A percentile compares a stretch with the other conserved stretches of the same genome.
phyloP scores from a whole-genome alignment of 2,797 vertebrate species.

The Cirrhinus mrigala region DNA sequence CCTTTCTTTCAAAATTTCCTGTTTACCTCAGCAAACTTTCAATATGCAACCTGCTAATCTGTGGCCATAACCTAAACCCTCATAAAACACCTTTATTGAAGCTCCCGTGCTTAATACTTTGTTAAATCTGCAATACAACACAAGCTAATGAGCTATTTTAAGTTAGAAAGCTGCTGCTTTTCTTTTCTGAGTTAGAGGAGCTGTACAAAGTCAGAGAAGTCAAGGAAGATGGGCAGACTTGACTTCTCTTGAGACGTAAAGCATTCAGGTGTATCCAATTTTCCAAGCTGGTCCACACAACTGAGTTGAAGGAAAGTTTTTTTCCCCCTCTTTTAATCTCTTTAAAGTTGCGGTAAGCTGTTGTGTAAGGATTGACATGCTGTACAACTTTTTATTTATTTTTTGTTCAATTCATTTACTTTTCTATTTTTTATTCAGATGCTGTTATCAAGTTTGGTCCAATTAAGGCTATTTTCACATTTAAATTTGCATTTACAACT shows the following conservation, averaged over 20 bases:
- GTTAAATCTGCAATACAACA: background rate
- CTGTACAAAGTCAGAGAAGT: slow-evolving; percentile 8
- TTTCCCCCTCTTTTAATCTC: slow-evolving; percentile 27
- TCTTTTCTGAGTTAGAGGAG: background rate
- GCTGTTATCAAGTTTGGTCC: background rate
- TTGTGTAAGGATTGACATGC: slow-evolving; percentile 2
- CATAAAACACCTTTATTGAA: slow-evolving; percentile 11
- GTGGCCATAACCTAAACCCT: slow-evolving; percentile 8
- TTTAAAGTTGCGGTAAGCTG: background rate
- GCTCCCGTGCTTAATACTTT: background rate
- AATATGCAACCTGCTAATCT: slow-evolving; percentile 1
- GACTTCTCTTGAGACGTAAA: slow-evolving; percentile 30
- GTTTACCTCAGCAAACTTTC: slow-evolving; percentile 43
- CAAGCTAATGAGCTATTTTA: background rate
- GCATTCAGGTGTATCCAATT: slow-evolving; percentile 50
- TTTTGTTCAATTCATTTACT: background rate
- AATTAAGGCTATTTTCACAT: background rate
- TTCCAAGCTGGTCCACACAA: slow-evolving; percentile 44
- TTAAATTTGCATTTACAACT: background rate
- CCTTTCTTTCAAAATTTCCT: slow-evolving; percentile 7
- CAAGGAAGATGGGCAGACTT: slow-evolving; percentile 20
- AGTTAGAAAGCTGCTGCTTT: background rate
- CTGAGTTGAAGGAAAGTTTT: background rate
- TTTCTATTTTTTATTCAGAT: background rate
- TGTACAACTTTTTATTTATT: background rate